Conservation (phyloP, 2,797 vertebrate genomes). For the Tympanoctomys barrerae region DNA sequence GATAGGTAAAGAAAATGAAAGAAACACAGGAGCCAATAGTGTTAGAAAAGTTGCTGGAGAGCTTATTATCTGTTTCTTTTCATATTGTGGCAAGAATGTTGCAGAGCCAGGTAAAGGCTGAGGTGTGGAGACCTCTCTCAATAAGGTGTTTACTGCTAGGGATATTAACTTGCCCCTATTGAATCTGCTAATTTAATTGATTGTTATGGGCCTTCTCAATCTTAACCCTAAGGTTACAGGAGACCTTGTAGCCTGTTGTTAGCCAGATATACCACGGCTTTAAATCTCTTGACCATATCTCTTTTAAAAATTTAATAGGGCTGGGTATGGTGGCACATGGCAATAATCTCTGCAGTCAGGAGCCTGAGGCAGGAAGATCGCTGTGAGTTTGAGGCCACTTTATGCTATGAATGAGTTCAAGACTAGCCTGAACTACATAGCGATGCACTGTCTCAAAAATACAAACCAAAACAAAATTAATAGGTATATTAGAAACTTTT, state of each 20-base stretch:
- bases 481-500: background rate
- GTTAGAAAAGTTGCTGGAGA: background rate
- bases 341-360: background rate
- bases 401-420: background rate
- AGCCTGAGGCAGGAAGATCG: background rate
- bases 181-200: background rate
- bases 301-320: background rate
- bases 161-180: background rate
- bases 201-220: background rate
- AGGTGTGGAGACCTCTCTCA: background rate
- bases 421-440: background rate
- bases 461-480: background rate
- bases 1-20: background rate
- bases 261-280: background rate
- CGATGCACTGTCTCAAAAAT: background rate
- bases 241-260: background rate
- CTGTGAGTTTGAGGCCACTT: background rate
- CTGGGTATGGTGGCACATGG: background rate
- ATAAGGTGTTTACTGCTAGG: background rate
- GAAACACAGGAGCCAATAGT: background rate
- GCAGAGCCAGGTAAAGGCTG: background rate
- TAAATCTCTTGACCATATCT: background rate
- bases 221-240: background rate
- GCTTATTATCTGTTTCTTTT: background rate
- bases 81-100: background rate